phyloP scores from a whole-genome alignment of 2,888 invertebrate species.

The Lithosia quadra region DNA sequence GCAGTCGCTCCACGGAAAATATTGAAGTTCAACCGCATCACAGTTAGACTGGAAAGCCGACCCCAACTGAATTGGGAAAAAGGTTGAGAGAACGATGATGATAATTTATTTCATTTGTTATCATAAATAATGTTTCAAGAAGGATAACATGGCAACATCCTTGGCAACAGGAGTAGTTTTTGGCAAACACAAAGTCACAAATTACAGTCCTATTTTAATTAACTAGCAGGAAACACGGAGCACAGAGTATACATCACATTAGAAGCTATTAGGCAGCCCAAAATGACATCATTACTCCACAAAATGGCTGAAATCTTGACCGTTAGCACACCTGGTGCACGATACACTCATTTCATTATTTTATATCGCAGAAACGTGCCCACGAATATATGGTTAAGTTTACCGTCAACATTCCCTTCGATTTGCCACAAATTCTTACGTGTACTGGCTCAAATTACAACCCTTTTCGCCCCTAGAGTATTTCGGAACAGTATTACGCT shows the following conservation, averaged over 20 bases:
- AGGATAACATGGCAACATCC: background rate
- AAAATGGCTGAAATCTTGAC: conserved; percentile 19
- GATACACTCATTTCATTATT: conserved; percentile 42
- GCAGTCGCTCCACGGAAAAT: too few species aligned
- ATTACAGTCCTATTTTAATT: conserved; percentile 11
- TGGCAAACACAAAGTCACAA: background rate
- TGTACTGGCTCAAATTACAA: conserved; percentile 43
- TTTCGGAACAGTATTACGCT: conserved; percentile 35
- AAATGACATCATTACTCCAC: conserved; percentile 19
- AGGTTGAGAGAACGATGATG: too few species aligned
- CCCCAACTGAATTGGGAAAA: too few species aligned
- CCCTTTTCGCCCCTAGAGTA: conserved; percentile 41
- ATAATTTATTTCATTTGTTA: background rate
- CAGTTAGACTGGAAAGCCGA: too few species aligned
- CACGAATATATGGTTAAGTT: conserved; percentile 36
- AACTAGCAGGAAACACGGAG: conserved; percentile 8
- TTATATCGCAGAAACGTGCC: conserved; percentile 41
- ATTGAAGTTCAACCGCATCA: too few species aligned
- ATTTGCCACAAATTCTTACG: conserved; percentile 30
- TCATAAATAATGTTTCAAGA: background rate
- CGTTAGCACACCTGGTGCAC: conserved; percentile 15
- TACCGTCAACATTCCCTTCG: conserved; percentile 18
- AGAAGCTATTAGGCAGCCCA: conserved; percentile 2
- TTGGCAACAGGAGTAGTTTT: background rate
- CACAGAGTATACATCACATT: conserved; percentile 7